A percentile compares a stretch with the other conserved stretches of the same genome.
These are phyloP conservation scores for Margaritifera margaritifera DNA, from an alignment of 2,888 invertebrate species.

Conservation along the genomic window DNA sequence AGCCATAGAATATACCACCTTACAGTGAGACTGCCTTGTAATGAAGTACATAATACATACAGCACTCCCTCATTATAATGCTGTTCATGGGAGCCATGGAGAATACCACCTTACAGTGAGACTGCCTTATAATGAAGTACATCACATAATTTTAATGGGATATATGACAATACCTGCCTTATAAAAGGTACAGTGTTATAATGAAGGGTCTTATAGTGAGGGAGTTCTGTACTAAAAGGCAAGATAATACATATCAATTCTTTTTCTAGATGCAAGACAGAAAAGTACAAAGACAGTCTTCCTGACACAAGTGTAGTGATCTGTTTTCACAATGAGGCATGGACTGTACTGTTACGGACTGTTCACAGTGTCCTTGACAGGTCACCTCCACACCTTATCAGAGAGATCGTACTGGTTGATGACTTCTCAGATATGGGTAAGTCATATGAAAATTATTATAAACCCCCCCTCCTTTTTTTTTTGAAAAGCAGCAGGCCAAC, in stretches of 20 bases:
- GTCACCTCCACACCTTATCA: slow-evolving; percentile 90
- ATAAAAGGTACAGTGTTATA: too few relatives aligned
- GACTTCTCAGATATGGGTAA: slow-evolving; percentile 80
- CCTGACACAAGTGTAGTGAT: slow-evolving; percentile 73
- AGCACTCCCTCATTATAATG: too few relatives aligned
- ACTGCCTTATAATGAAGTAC: too few relatives aligned
- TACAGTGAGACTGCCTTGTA: too few relatives aligned
- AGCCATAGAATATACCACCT: too few relatives aligned
- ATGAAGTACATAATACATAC: too few relatives aligned
- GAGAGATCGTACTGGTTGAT: slow-evolving; percentile 96
- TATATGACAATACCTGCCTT: too few relatives aligned
- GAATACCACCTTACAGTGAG: too few relatives aligned
- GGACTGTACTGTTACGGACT: slow-evolving; percentile 95
- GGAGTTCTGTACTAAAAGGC: background rate
- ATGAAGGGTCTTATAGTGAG: too few relatives aligned
- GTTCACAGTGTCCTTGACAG: slow-evolving; percentile 96
- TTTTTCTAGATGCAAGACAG: slow-evolving; percentile 63
- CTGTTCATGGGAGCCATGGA: too few relatives aligned
- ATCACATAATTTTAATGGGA: too few relatives aligned
- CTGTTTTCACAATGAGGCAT: slow-evolving; percentile 93
- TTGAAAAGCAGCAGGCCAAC: background rate
- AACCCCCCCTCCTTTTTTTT: background rate
- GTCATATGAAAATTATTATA: slow-evolving; percentile 9
- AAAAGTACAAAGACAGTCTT: slow-evolving; percentile 63
- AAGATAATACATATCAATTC: background rate